Base-by-base conservation (phyloP, 2,888 invertebrate genomes). In the Plebejus argus region DNA sequence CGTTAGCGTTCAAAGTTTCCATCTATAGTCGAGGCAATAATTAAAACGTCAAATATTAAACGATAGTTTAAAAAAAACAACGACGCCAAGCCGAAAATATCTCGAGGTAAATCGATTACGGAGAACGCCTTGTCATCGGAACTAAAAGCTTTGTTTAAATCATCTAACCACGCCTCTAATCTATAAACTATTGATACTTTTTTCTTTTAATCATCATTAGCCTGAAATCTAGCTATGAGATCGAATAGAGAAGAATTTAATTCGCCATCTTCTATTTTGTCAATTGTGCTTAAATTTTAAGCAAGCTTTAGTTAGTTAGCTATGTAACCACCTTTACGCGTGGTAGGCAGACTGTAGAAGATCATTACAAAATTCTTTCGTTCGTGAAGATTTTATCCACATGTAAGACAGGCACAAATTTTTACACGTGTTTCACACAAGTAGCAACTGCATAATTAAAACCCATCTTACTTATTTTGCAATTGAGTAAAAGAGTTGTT, bases 141-240 rank as follows among this genome's bases (percentile, higher is more conserved):
- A 83, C 89, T 91, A 91, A 91, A 87, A 91, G 91, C 89, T 88
- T 91, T 91, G 90, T 92, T 92, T 90, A 87, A 90, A 88, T 88
- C 87, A 88, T 87, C 82, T 82, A 82, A 86, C 86, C 89, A 88
- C 90, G 91, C 91, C 91, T 81, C 74, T 58, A 53, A 23, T 77
- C 20, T 61, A 58, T 58, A 72, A 70, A 58, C 45, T 77, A 72
- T 77, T 72, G 49, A 49, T 74, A 74, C 28, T 20, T 74, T 74
- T 6, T 66, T 66, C 15, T 28, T 66, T 66, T 66, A 28, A 33
- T 33, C 15, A 33, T 66, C 66, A 66, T 66, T 66, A 33, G 28
- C 66, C 1, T 28, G 28, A 28, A 66, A 28, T 28, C 5, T 15
- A 6, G 5, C 23, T 12, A 12, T 20, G n/a, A 20, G 61, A 23